phyloP scores from a whole-genome alignment of 1,140 invertebrate genomes.

The Drosophila malerkotliana region DNA sequence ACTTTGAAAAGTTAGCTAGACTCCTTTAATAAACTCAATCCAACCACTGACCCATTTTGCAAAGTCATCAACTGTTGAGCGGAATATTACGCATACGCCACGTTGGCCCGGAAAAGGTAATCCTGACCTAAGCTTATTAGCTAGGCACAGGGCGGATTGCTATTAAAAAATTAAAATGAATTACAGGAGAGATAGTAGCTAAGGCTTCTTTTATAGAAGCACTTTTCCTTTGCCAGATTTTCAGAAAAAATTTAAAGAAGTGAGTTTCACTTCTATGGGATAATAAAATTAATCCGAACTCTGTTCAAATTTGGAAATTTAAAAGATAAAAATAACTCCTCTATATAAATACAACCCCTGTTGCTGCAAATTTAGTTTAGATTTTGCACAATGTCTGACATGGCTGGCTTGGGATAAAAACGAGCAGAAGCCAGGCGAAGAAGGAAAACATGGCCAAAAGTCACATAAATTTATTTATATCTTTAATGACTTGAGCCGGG shows the following conservation, averaged over 20 bases:
- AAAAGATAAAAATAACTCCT: not conserved
- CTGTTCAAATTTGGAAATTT: not conserved
- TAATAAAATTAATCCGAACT: not conserved
- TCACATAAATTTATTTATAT: slow-evolving; percentile 83
- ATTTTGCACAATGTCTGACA: slow-evolving; percentile 2
- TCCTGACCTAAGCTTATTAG: slow-evolving; percentile 68
- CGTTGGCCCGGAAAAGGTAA: slow-evolving; percentile 38
- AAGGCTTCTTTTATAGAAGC: not conserved
- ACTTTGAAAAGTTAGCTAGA: slow-evolving; percentile 26
- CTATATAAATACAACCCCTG: not conserved
- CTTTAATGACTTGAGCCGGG: slow-evolving; percentile 82
- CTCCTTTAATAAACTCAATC: slow-evolving; percentile 29
- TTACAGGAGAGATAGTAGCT: slow-evolving; percentile 1
- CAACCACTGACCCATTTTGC: slow-evolving; percentile 47
- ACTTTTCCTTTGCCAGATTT: slow-evolving; percentile 22
- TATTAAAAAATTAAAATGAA: slow-evolving; percentile 67
- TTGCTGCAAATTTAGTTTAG: slow-evolving; percentile 52
- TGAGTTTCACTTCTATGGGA: slow-evolving; percentile 13
- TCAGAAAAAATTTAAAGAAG: slow-evolving; percentile 44
- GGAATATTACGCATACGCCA: slow-evolving; percentile 64
- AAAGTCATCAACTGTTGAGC: slow-evolving; percentile 18
- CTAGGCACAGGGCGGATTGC: slow-evolving; percentile 41
- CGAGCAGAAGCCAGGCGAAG: not conserved
- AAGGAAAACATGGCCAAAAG: slow-evolving; percentile 67
- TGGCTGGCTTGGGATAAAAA: not conserved